Percentiles rank a stretch among this genome's conserved stretches.
Conservation (phyloP, 2,113 vertebrate species). For the Laticauda colubrina region DNA sequence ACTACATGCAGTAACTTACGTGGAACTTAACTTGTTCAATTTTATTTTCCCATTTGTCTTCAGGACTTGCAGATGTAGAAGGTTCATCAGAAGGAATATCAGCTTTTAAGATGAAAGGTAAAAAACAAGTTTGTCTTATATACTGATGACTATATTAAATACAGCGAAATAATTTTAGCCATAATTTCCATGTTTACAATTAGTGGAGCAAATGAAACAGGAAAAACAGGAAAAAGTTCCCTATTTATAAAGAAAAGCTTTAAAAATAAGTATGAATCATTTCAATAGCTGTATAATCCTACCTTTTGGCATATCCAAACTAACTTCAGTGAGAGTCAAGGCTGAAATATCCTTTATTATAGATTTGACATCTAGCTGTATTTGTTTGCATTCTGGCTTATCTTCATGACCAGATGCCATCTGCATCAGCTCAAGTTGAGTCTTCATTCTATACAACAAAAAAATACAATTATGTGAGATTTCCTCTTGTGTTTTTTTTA, state of each 20-base stretch:
- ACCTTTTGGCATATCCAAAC: conserved; percentile 43
- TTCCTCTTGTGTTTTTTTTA: neutral
- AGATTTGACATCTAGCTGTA: conserved; percentile 55
- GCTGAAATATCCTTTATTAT: conserved; percentile 64
- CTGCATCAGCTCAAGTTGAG: conserved; percentile 67
- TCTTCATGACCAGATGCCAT: conserved; percentile 56
- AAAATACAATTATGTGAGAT: neutral
- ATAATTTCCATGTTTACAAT: neutral
- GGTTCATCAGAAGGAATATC: conserved; percentile 26
- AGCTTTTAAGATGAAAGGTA: conserved; percentile 22
- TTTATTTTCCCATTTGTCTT: conserved; percentile 41
- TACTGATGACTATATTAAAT: neutral
- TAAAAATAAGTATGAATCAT: neutral
- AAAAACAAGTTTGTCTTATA: neutral
- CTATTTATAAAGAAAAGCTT: neutral
- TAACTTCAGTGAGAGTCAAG: conserved; percentile 50
- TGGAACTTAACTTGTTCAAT: conserved; percentile 17
- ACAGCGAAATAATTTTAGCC: neutral
- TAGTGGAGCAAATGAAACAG: neutral
- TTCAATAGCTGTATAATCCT: neutral
- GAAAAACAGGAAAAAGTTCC: neutral
- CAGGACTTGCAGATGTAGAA: conserved; percentile 17
- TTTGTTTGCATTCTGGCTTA: conserved; percentile 38
- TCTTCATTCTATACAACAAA: conserved; percentile 63
- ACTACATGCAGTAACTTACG: conserved; percentile 50